phyloP scores from a whole-genome alignment of 2,113 vertebrate species.

The Sclerurus mexicanus region DNA sequence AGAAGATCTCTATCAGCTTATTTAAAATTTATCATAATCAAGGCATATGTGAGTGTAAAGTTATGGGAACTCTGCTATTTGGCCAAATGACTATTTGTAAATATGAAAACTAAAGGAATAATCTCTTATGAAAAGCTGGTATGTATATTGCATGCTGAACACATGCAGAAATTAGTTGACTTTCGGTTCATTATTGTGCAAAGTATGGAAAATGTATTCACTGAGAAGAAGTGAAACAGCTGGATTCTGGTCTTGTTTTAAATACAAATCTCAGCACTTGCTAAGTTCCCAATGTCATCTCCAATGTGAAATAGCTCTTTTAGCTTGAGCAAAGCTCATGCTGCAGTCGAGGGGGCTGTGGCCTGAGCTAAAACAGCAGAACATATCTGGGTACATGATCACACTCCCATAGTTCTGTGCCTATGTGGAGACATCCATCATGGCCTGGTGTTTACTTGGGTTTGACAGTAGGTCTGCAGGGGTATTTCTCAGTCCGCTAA shows the following conservation, averaged over 20 bases:
- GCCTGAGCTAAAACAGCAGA: not conserved
- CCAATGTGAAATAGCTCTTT: not conserved
- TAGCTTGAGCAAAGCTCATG: not conserved
- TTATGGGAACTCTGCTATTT: not conserved
- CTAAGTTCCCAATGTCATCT: not conserved
- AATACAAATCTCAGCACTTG: not conserved
- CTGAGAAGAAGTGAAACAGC: not conserved
- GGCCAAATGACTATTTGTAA: not conserved
- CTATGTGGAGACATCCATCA: not conserved
- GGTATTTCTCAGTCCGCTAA: not conserved
- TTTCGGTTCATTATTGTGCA: not conserved
- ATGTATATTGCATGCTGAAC: not conserved
- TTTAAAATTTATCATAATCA: slow-evolving; percentile 23
- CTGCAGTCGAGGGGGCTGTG: not conserved
- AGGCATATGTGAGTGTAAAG: not conserved
- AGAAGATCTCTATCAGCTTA: slow-evolving; percentile 27
- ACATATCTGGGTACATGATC: accelerated
- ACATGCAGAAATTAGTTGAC: not conserved
- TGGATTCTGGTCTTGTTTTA: slow-evolving; percentile 13
- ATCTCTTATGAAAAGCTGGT: not conserved
- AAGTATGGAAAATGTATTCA: not conserved
- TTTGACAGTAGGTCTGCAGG: not conserved
- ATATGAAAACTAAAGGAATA: not conserved
- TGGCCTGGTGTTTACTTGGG: not conserved
- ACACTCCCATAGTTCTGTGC: not conserved